Conservation (phyloP, 2,888 invertebrate genomes). For the Hemistola chrysoprasaria region DNA sequence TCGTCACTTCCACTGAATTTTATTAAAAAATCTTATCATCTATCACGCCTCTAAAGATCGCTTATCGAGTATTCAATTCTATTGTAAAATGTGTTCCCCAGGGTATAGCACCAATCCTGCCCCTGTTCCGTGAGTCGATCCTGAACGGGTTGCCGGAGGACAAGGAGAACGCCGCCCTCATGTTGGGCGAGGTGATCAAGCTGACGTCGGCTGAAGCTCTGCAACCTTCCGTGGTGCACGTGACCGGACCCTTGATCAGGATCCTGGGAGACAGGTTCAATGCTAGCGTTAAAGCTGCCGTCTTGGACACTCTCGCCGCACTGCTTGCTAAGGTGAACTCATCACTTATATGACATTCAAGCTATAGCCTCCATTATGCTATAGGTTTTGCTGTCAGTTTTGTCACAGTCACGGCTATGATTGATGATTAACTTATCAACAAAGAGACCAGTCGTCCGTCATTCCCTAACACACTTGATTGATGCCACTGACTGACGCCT, state of each 20-base stretch:
- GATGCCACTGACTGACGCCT: too few relatives aligned
- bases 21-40: too few relatives aligned
- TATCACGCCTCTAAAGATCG: too few relatives aligned
- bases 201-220: constrained; percentile 93
- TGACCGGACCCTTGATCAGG: constrained; percentile 98
- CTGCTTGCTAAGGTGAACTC: constrained; percentile 92
- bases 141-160: constrained; percentile 97
- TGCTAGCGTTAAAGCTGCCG: constrained; percentile 96
- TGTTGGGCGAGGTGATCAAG: constrained; percentile 91
- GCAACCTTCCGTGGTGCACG: constrained; percentile 97
- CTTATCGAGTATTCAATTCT: too few relatives aligned
- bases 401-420: too few relatives aligned
- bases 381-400: too few relatives aligned
- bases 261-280: constrained; percentile 98
- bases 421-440: too few relatives aligned
- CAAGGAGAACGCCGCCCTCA: constrained; percentile 97
- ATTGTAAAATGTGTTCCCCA: constrained; percentile 37
- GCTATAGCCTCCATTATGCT: too few relatives aligned
- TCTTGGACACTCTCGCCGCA: constrained; percentile 95
- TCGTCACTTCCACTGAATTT: too few relatives aligned
- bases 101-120: constrained; percentile 96
- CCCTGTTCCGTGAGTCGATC: constrained; percentile 97
- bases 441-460: too few relatives aligned
- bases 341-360: too few relatives aligned
- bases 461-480: too few relatives aligned